Evolutionary conservation across 2,113 vertebrate species (phyloP).

Genomic region (Xenopus borealis): DNA sequence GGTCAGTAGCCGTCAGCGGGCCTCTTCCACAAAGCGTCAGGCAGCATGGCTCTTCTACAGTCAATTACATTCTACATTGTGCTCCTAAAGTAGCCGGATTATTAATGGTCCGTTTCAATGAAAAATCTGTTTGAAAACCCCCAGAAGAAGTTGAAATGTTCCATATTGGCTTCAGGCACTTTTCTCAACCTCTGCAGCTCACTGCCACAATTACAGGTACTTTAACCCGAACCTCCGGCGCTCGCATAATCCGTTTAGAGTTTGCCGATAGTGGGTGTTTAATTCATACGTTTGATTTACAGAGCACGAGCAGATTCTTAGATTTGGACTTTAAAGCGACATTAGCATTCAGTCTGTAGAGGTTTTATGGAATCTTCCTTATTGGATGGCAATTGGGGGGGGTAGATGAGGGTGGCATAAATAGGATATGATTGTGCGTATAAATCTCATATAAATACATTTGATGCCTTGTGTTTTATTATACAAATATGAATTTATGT

Average conservation of each 20-base stretch:
- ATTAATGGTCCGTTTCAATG: slow-evolving; percentile 25
- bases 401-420: no score
- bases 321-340: background rate
- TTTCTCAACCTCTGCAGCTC: background rate
- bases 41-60: background rate
- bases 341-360: no score
- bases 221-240: background rate
- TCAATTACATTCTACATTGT: slow-evolving; percentile 8
- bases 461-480: no score
- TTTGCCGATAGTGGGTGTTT: background rate
- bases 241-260: background rate
- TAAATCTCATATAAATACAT: no score
- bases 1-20: background rate
- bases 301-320: background rate
- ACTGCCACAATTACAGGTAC: slow-evolving; percentile 22
- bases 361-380: background rate
- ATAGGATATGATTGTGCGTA: no score
- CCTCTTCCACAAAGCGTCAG: background rate
- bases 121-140: slow-evolving; percentile 3
- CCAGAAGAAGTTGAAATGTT: background rate
- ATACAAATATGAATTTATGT: no score
- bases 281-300: background rate
- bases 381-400: background rate
- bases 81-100: slow-evolving; percentile 4
- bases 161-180: slow-evolving; percentile 11